These are phyloP conservation scores for Garrulus glandarius DNA, from an alignment of 2,797 vertebrate species.

Conservation along the genomic window DNA sequence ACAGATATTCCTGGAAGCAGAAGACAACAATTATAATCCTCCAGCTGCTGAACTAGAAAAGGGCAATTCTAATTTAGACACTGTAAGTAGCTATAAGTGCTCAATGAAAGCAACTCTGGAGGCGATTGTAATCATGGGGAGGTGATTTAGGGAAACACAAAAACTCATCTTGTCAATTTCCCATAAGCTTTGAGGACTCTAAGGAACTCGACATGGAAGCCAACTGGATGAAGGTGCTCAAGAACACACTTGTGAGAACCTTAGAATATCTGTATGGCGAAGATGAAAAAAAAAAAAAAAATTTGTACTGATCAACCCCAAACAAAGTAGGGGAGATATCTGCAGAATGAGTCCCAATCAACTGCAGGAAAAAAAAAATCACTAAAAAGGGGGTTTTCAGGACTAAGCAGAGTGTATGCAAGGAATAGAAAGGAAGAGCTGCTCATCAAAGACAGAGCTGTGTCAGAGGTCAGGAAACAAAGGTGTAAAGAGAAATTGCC, in stretches of 20 bases:
- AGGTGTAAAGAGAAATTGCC: constrained; percentile 1
- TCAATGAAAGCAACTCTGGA: neutral
- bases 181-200: neutral
- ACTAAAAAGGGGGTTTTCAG: neutral
- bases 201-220: neutral
- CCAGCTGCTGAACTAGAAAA: constrained; percentile 1
- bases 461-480: constrained; percentile 23
- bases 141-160: neutral
- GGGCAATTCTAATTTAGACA: neutral
- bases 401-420: neutral
- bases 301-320: neutral
- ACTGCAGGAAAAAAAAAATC: neutral
- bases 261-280: neutral
- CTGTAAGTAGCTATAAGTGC: neutral
- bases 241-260: neutral
- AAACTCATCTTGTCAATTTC: neutral
- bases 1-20: constrained; percentile 39
- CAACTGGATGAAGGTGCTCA: neutral
- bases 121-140: fast-evolving
- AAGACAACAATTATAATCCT: neutral
- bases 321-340: neutral
- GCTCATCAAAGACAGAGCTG: neutral
- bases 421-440: neutral
- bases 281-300: neutral
- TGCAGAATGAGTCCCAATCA: neutral